Conservation (phyloP, 2,797 vertebrate species). For the Erethizon dorsatum region DNA sequence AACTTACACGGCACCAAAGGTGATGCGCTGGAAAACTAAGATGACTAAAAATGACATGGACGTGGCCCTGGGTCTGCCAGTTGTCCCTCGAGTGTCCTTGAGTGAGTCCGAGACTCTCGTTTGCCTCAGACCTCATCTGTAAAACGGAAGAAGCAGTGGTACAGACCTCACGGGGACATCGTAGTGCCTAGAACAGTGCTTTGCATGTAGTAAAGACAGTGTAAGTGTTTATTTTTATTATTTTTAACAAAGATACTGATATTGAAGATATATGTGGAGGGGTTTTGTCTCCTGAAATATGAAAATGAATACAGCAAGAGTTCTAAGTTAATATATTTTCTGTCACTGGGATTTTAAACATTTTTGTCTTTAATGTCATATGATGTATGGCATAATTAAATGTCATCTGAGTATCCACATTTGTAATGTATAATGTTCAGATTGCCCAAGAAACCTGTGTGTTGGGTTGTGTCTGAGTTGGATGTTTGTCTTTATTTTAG, state of each 20-base stretch:
- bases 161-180: neutral
- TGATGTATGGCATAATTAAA: neutral
- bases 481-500: conserved; percentile 6
- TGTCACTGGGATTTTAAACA: neutral
- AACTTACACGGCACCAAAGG: too few species aligned
- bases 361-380: neutral
- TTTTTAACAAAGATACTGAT: neutral
- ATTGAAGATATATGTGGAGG: neutral
- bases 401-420: neutral
- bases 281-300: neutral
- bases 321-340: neutral
- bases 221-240: neutral
- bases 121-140: neutral
- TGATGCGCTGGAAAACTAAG: neutral
- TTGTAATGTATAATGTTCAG: neutral
- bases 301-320: neutral
- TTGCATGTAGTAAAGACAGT: neutral
- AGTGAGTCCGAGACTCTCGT: neutral
- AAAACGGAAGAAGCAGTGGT: neutral
- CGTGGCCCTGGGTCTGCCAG: neutral
- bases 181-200: neutral
- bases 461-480: neutral
- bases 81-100: neutral
- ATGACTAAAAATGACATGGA: too few species aligned
- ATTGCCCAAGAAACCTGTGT: neutral